Evolutionary conservation across 2,797 vertebrate species (phyloP).

Genomic region (Sebastes cheni): DNA sequence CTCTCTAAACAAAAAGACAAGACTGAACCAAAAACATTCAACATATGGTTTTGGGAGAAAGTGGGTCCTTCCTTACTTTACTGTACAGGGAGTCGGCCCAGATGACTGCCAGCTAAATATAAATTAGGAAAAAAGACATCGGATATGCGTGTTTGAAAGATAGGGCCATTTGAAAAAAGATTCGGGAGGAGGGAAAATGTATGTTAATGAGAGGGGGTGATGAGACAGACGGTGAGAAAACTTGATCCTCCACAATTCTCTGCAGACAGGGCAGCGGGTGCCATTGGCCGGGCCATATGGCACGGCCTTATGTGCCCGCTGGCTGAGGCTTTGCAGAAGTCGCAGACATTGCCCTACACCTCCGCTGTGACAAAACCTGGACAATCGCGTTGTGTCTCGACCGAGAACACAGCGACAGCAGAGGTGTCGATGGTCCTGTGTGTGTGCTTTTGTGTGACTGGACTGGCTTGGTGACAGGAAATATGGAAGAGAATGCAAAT

Average conservation of each 20-base stretch:
- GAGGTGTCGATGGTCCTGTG: background rate
- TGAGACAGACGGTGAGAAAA: slow-evolving; percentile 63
- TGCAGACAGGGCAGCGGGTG: slow-evolving; percentile 53
- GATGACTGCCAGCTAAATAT: slow-evolving; percentile 24
- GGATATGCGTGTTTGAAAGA: background rate
- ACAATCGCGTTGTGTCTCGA: slow-evolving; percentile 13
- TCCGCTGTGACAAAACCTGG: slow-evolving; percentile 58
- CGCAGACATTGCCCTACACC: slow-evolving; percentile 31
- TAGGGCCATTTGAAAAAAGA: background rate
- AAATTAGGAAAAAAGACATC: slow-evolving; percentile 16
- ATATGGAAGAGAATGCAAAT: background rate
- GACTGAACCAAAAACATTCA: too few relatives aligned
- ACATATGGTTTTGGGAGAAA: too few relatives aligned
- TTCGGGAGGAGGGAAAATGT: background rate
- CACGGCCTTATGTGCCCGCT: slow-evolving; percentile 70
- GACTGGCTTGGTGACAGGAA: background rate
- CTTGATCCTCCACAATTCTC: slow-evolving; percentile 56
- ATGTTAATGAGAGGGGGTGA: slow-evolving; percentile 34
- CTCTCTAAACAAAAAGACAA: too few relatives aligned
- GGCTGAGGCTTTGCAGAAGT: slow-evolving; percentile 47
- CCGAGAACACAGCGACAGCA: background rate
- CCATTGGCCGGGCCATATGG: slow-evolving; percentile 68
- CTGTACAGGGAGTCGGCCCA: background rate
- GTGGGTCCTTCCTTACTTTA: background rate
- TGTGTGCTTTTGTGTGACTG: background rate